Percentiles rank a stretch among this genome's conserved stretches.
Evolutionary conservation across 2,113 vertebrate species (phyloP).

Genomic region (Oostethus manadensis): DNA sequence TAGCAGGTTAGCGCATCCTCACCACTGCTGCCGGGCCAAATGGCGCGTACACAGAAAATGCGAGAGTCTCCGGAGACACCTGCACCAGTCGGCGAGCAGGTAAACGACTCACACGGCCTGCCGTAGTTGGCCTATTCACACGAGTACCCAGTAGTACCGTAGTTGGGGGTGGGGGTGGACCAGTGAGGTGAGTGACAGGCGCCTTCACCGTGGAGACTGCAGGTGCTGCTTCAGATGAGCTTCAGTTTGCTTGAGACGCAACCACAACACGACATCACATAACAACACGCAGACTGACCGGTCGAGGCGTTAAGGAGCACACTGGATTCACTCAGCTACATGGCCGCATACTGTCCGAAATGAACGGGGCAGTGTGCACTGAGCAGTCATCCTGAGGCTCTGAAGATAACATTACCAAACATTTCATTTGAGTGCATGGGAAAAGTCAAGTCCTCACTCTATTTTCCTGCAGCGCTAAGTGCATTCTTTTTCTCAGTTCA

Average conservation of each 20-base stretch:
- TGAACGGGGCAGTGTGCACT: background rate
- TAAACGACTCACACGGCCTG: slow-evolving; percentile 26
- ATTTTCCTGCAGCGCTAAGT: too few relatives aligned
- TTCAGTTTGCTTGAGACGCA: background rate
- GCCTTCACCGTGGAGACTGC: slow-evolving; percentile 3
- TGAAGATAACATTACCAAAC: background rate
- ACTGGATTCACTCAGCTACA: background rate
- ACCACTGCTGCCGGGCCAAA: slow-evolving; percentile 53
- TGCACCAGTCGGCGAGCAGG: slow-evolving; percentile 62
- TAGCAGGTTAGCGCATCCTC: slow-evolving; percentile 47
- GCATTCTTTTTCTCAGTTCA: too few relatives aligned
- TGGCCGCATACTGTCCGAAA: background rate
- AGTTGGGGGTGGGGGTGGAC: slow-evolving; percentile 3
- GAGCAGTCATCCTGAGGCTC: background rate
- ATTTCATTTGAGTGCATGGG: too few relatives aligned
- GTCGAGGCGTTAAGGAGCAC: background rate
- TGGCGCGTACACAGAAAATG: slow-evolving; percentile 56
- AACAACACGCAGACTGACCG: background rate
- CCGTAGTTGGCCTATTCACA: background rate
- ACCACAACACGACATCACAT: background rate
- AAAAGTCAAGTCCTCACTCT: too few relatives aligned
- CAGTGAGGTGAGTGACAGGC: slow-evolving; percentile 38
- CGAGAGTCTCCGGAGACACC: slow-evolving; percentile 53
- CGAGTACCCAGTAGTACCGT: background rate
- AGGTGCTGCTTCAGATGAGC: background rate